Conservation (phyloP, 2,113 vertebrate species). For the Puma concolor region DNA sequence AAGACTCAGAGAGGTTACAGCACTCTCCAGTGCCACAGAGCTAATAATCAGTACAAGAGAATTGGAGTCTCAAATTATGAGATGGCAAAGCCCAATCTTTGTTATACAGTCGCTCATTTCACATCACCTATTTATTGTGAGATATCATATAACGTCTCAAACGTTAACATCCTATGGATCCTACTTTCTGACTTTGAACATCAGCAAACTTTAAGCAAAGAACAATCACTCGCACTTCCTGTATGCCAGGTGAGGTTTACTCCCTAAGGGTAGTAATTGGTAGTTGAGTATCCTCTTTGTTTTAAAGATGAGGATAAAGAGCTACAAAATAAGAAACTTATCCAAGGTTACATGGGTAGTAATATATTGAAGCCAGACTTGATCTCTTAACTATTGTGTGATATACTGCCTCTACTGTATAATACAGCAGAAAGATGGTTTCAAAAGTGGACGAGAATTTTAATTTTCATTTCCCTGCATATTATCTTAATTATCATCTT, state of each 20-base stretch:
- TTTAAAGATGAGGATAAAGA: neutral
- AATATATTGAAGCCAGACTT: neutral
- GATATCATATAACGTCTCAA: neutral
- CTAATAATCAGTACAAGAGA: neutral
- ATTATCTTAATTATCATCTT: neutral
- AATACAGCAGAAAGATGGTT: neutral
- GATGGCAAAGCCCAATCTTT: neutral
- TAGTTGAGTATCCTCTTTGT: neutral
- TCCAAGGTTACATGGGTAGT: neutral
- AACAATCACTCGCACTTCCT: neutral
- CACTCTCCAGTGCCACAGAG: neutral
- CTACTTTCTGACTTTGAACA: slow-evolving; percentile 18
- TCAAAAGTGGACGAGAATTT: neutral
- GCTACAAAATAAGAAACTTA: neutral
- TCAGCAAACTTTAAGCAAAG: neutral
- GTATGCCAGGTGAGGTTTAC: neutral
- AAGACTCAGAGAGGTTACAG: neutral
- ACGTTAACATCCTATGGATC: neutral
- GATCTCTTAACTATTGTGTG: neutral
- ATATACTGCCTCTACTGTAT: neutral
- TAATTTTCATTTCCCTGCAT: slow-evolving; percentile 4
- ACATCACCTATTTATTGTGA: neutral
- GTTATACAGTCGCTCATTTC: neutral
- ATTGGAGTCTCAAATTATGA: neutral
- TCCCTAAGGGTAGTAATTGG: neutral